These are phyloP conservation scores for Thymelicus lineola DNA, from an alignment of 2,888 invertebrate species.

Conservation along the genomic window DNA sequence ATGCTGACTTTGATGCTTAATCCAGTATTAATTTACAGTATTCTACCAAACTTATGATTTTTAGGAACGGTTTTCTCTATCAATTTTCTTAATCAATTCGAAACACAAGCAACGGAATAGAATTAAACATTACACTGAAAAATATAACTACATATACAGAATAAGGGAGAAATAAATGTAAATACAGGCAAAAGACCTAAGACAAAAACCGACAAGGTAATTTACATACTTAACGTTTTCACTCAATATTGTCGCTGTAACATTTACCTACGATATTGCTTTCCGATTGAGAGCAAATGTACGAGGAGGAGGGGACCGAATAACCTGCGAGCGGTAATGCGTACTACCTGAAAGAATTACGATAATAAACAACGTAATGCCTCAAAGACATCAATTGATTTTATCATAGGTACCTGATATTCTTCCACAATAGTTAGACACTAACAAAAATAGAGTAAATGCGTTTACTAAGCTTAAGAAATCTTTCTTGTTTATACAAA, in stretches of 20 bases:
- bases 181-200: conserved; percentile 6
- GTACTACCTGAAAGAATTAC: conserved; percentile 27
- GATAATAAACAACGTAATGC: conserved; percentile 22
- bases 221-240: conserved; percentile 26
- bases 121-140: too few relatives aligned
- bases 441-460: too few relatives aligned
- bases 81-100: too few relatives aligned
- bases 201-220: too few relatives aligned
- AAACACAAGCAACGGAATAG: too few relatives aligned
- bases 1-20: too few relatives aligned
- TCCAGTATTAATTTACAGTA: too few relatives aligned
- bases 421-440: not conserved
- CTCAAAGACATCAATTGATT: not conserved
- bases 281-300: conserved; percentile 26
- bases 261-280: conserved; percentile 30
- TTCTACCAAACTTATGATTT: too few relatives aligned
- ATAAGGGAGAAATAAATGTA: not conserved
- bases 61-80: too few relatives aligned
- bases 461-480: too few relatives aligned
- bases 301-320: conserved; percentile 5
- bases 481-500: too few relatives aligned
- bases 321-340: conserved; percentile 23
- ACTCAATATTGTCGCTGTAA: conserved; percentile 26
- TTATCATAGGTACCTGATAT: not conserved
- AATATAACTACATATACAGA: not conserved